A percentile compares a stretch with the other conserved stretches of the same genome.
phyloP scores from a whole-genome alignment of 2,113 vertebrate species.

The Chinchilla lanigera region DNA sequence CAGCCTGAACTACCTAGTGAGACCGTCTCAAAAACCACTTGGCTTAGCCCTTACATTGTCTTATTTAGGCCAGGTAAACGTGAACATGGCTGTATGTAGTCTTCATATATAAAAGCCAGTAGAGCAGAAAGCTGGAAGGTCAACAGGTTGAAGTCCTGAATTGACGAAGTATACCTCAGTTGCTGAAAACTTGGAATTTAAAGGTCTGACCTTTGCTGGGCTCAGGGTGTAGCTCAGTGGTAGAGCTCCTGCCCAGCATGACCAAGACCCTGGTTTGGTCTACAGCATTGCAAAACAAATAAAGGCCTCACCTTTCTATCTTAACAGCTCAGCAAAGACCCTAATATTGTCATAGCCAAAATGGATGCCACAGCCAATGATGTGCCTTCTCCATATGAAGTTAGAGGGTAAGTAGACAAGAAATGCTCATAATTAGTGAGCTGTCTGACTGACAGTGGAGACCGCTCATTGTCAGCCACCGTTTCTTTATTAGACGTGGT shows the following conservation, averaged over 20 bases:
- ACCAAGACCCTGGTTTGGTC: not conserved
- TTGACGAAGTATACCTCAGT: conserved; percentile 6
- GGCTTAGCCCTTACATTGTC: not conserved
- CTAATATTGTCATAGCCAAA: conserved; percentile 96
- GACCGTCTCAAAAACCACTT: no score
- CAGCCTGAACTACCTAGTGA: no score
- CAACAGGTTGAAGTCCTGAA: not conserved
- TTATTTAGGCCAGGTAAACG: not conserved
- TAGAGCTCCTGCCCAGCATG: not conserved
- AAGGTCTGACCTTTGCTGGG: conserved; percentile 35
- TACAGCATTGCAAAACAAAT: not conserved
- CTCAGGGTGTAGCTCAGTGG: not conserved
- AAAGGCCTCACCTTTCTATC: conserved; percentile 49
- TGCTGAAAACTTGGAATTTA: not conserved
- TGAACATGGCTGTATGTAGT: conserved; percentile 23
- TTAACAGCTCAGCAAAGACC: conserved; percentile 91
- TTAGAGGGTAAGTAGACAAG: conserved; percentile 92
- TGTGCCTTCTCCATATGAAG: conserved; percentile 97
- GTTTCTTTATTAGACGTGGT: not conserved
- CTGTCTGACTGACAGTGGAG: not conserved
- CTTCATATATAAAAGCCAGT: conserved; percentile 2
- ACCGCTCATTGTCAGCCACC: not conserved
- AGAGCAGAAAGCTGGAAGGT: not conserved
- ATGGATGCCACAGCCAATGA: conserved; percentile 99
- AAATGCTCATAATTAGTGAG: not conserved